These are phyloP conservation scores for Heteromurus nitidus DNA, from an alignment of 2,888 invertebrate species.

Conservation along the genomic window DNA sequence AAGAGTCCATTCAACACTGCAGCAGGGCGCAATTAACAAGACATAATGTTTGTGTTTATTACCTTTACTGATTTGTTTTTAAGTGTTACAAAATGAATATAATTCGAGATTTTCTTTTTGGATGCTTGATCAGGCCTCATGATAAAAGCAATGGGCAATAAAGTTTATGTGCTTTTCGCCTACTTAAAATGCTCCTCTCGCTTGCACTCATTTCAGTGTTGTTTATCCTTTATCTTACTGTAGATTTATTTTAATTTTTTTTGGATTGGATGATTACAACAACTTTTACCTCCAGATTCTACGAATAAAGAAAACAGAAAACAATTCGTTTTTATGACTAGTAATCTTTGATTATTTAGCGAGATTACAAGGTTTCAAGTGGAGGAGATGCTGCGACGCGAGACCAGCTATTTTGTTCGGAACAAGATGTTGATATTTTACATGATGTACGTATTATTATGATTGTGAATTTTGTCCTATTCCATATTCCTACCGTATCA, in stretches of 20 bases:
- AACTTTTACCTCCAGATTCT: not conserved
- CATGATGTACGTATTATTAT: too few relatives aligned
- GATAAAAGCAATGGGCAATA: not conserved
- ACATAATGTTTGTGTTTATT: not conserved
- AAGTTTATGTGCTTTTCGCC: not conserved
- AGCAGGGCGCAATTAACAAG: not conserved
- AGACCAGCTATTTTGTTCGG: not conserved
- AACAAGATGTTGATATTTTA: not conserved
- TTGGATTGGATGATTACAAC: not conserved
- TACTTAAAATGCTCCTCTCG: not conserved
- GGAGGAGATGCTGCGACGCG: not conserved
- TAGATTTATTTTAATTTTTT: not conserved
- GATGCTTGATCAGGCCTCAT: not conserved
- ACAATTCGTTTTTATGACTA: conserved; percentile 2
- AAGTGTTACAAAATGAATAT: not conserved
- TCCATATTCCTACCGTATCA: too few relatives aligned
- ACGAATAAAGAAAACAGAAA: not conserved
- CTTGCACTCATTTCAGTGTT: too few relatives aligned
- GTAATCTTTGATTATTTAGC: conserved; percentile 6
- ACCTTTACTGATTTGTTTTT: not conserved
- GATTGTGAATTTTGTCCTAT: too few relatives aligned
- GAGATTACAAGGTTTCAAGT: not conserved
- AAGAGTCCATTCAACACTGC: not conserved
- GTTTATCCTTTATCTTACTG: not conserved
- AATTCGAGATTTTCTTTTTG: not conserved